phyloP scores from a whole-genome alignment of 92 coral and sea anemone species.

The Palythoa grandis region DNA sequence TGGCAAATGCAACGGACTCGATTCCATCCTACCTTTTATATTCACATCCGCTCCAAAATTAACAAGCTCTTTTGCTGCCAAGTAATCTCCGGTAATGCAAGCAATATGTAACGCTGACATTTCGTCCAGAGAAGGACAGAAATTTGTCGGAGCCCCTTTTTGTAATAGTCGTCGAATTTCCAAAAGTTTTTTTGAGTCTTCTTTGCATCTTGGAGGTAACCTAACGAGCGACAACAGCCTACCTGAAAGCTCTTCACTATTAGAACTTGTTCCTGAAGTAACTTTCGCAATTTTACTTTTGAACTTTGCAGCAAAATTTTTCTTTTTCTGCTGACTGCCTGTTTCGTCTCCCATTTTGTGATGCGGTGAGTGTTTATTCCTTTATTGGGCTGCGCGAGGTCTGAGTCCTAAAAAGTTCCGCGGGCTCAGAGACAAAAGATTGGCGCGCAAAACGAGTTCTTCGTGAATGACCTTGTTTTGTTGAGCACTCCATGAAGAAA shows the following conservation, averaged over 20 bases:
- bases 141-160: conserved; percentile 52
- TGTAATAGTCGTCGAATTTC: conserved; percentile 44
- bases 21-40: conserved; percentile 21
- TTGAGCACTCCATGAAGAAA: neutral
- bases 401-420: conserved; percentile 37
- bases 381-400: conserved; percentile 31
- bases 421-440: conserved; percentile 62
- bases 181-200: conserved; percentile 45
- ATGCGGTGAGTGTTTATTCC: neutral
- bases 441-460: conserved; percentile 38
- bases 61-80: conserved; percentile 47
- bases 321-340: neutral
- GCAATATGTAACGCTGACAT: conserved; percentile 56
- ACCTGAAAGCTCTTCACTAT: conserved; percentile 60
- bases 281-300: conserved; percentile 13
- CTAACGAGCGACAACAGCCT: conserved; percentile 55
- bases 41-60: conserved; percentile 49
- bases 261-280: conserved; percentile 59
- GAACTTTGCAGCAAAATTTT: conserved; percentile 24
- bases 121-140: conserved; percentile 3
- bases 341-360: conserved; percentile 46
- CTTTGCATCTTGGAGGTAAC: conserved; percentile 43
- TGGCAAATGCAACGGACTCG: conserved; percentile 54
- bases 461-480: neutral
- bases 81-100: conserved; percentile 40